Base-by-base conservation (phyloP, 2,113 vertebrate species). In the Pao palembangensis region DNA sequence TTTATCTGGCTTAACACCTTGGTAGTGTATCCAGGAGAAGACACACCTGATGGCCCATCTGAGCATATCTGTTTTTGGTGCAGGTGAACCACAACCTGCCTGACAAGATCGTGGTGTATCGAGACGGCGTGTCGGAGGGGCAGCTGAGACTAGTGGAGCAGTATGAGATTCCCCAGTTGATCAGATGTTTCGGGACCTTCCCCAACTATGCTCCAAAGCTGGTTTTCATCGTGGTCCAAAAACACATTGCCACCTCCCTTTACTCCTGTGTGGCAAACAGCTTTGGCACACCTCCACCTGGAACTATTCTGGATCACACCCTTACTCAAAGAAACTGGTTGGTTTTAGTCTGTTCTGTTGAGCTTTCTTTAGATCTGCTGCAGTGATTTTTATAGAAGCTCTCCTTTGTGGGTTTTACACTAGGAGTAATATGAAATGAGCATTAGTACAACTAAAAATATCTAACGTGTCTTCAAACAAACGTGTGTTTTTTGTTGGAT, bases 51-150 rank as follows among this genome's bases (percentile, higher is more conserved):
- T n/a, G 0, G 13, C 18, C 6, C n/a, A 14, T 25, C 1, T 49
- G 0, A 34, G 5, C 7, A 2, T 60, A 6, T 59, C 12, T 21
- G 25, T 18, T 51, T n/a, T 74, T 47, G 44, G 1, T 69, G 2
- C 51, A 98, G 97, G 82, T 94, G 34, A 99, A 98, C 84, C 96
- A 98, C 73, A 84, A 76, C 71, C 85, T 99, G 42, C 97, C 97
- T 15, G 91, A 92, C 70, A 98, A 94, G 88, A 95, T 99, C 0
- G 91, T 96, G 28, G 85, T 99, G 53, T 99, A 96, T 78, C 81
- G 97, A 6, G 97, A 99, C 1, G 97, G 97, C 0, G 95, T 98
- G 10, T 95, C 96, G 0, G 95, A 98, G 11, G 38, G 93, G n/a
- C 96, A 98, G 75, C 87, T 99, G 0, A 88, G 82, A 64, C 90